A percentile compares a stretch with the other conserved stretches of the same genome.
Conservation (phyloP, 2,113 vertebrate species). For the Sinocyclocheilus anshuiensis region DNA sequence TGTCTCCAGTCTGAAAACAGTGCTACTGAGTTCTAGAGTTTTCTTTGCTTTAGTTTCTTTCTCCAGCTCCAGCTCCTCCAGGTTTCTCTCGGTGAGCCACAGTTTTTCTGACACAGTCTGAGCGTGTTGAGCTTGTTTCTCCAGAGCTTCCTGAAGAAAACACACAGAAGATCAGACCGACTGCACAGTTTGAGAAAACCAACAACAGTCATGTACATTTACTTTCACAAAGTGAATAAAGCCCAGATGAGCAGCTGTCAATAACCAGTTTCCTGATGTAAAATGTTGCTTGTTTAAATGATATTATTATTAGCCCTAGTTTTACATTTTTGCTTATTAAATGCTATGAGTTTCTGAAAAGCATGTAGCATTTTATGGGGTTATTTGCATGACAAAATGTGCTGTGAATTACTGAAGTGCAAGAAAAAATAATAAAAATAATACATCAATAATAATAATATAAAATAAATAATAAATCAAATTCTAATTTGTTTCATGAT, state of each 20-base stretch:
- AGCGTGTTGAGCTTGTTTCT: conserved; percentile 71
- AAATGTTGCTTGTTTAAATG: neutral
- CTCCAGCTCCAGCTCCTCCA: conserved; percentile 71
- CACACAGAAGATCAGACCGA: neutral
- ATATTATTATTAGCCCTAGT: neutral
- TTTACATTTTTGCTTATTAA: neutral
- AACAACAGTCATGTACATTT: neutral
- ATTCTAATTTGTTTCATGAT: too few species aligned
- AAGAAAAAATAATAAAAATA: neutral
- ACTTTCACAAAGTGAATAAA: neutral
- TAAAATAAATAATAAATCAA: neutral
- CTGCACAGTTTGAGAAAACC: neutral
- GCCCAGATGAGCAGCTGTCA: neutral
- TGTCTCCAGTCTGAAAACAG: conserved; percentile 66
- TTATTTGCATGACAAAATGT: neutral
- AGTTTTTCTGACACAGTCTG: conserved; percentile 73
- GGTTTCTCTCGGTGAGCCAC: conserved; percentile 72
- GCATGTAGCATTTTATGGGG: neutral
- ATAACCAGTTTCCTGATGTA: neutral
- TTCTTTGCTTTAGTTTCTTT: conserved; percentile 68
- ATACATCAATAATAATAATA: neutral
- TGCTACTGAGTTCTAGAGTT: conserved; percentile 63
- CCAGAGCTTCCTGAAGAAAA: conserved; percentile 72
- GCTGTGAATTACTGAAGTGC: conserved; percentile 54
- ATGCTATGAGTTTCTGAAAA: neutral